These are phyloP conservation scores for Ophonus ardosiacus DNA, from an alignment of 2,888 invertebrate species.

Conservation along the genomic window DNA sequence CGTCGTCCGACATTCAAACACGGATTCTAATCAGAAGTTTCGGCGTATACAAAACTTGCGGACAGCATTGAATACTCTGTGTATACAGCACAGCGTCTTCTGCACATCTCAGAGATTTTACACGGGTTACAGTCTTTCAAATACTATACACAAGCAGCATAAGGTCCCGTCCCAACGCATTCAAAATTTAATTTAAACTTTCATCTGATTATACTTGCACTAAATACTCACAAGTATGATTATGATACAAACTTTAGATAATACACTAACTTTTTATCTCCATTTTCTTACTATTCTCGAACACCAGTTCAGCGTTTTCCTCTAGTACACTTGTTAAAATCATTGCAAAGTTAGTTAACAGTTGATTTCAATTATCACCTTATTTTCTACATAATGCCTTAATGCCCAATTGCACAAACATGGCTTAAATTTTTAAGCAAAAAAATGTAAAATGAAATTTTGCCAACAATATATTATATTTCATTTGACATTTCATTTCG, in stretches of 20 bases:
- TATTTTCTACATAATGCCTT: too few relatives aligned
- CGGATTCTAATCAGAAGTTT: slow-evolving; percentile 60
- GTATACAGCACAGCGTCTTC: not conserved
- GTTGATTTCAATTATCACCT: too few relatives aligned
- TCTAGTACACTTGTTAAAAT: not conserved
- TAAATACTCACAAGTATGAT: not conserved
- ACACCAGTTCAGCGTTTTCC: not conserved
- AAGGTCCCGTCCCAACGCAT: not conserved
- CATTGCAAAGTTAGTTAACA: not conserved
- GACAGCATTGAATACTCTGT: slow-evolving; percentile 41
- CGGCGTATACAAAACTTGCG: slow-evolving; percentile 56
- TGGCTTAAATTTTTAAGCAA: too few relatives aligned
- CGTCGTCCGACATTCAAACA: slow-evolving; percentile 53
- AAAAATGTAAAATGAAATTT: too few relatives aligned
- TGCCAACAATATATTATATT: too few relatives aligned
- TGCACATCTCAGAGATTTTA: slow-evolving; percentile 37
- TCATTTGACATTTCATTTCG: too few relatives aligned
- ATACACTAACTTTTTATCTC: not conserved
- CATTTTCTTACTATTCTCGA: not conserved
- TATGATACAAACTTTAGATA: not conserved
- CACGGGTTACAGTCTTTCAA: slow-evolving; percentile 19
- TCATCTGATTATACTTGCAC: not conserved
- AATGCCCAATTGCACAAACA: too few relatives aligned
- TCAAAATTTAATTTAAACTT: slow-evolving; percentile 34
- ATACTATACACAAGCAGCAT: not conserved